A percentile compares a stretch with the other conserved stretches of the same genome.
Conservation (phyloP, 1,140 invertebrate genomes). For the Aphelinus certus region DNA sequence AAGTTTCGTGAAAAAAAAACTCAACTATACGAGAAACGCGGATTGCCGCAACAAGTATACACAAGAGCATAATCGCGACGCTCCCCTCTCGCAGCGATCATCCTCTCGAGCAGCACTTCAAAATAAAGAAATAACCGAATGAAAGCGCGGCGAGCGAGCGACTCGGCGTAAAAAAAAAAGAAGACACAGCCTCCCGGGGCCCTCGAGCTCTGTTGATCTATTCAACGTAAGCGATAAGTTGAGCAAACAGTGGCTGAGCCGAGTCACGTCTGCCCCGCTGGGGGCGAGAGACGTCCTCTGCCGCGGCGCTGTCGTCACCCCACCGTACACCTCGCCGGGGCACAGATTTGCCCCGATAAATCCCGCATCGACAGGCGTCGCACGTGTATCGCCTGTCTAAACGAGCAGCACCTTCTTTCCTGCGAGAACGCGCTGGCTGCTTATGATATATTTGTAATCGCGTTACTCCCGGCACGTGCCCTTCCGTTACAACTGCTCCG, state of each 20-base stretch:
- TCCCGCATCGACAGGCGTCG: conserved; percentile 58
- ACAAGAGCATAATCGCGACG: no score
- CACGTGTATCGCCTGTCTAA: conserved; percentile 58
- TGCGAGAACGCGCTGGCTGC: conserved; percentile 23
- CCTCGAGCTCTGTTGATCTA: conserved; percentile 18
- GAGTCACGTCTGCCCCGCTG: conserved; percentile 13
- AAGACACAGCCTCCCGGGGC: neutral
- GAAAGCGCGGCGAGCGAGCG: neutral
- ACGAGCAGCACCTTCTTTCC: conserved; percentile 34
- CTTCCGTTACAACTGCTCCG: conserved; percentile 60
- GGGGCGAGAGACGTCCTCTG: no score
- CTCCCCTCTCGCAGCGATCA: no score
- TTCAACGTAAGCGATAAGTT: conserved; percentile 25
- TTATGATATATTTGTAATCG: conserved; percentile 64
- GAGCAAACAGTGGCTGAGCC: conserved; percentile 7
- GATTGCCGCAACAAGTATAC: no score
- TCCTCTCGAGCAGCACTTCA: no score
- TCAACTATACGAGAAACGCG: no score
- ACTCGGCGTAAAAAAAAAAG: neutral
- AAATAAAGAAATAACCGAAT: conserved; percentile 19
- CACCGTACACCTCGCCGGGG: neutral
- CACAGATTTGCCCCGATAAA: conserved; percentile 60
- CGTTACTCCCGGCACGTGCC: conserved; percentile 57
- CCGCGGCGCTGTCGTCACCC: no score
- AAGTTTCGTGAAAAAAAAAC: no score